phyloP scores from a whole-genome alignment of 1,140 invertebrate species.

The Meloidogyne chitwoodi region DNA sequence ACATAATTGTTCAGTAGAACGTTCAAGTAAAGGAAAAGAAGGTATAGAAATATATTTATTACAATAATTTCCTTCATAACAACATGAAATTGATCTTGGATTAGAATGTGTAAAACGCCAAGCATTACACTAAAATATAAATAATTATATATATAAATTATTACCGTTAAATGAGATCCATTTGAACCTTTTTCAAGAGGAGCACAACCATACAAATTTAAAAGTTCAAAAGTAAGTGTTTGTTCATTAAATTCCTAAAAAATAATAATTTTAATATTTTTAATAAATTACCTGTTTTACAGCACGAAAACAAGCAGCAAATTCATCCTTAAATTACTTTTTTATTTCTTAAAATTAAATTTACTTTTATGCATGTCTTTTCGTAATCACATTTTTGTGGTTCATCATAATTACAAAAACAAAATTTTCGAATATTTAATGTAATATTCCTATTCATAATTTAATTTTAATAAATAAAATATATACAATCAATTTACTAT shows the following conservation, averaged over 20 bases:
- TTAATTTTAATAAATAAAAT: background rate
- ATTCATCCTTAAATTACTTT: slow-evolving; percentile 2
- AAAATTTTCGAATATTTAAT: slow-evolving; percentile 26
- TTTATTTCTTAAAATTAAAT: background rate
- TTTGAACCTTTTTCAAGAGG: slow-evolving; percentile 39
- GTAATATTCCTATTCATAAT: background rate
- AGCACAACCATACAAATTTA: slow-evolving; percentile 42
- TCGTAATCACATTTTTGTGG: slow-evolving; percentile 34
- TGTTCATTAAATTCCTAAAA: slow-evolving; percentile 32
- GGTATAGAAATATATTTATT: slow-evolving; percentile 43
- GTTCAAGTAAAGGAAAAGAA: slow-evolving; percentile 10
- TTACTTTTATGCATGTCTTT: slow-evolving; percentile 32
- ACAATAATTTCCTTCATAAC: slow-evolving; percentile 54
- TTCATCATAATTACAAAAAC: slow-evolving; percentile 42
- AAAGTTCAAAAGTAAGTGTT: background rate
- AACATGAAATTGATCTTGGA: slow-evolving; percentile 40
- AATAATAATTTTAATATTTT: background rate
- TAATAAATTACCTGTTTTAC: slow-evolving; percentile 28
- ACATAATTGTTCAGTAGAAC: background rate
- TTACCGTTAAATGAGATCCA: slow-evolving; percentile 44
- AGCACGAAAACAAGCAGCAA: slow-evolving; percentile 47
- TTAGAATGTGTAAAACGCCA: slow-evolving; percentile 23
- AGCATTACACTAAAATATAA: slow-evolving; percentile 38
- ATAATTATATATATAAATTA: background rate
- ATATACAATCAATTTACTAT: background rate